Conservation (phyloP, 1,140 invertebrate genomes). For the Cydia pomonella region DNA sequence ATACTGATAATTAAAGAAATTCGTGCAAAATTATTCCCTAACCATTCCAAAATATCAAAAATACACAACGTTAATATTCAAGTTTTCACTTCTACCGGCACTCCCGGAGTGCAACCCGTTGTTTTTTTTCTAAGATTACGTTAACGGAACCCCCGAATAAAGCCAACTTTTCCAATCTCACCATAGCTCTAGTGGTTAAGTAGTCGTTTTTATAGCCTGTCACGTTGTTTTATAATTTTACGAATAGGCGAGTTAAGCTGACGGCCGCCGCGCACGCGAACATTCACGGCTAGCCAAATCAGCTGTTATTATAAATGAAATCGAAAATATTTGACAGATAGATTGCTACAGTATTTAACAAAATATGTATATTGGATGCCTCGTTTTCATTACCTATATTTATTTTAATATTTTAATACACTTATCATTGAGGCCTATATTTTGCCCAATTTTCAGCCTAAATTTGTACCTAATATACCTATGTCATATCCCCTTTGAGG, state of each 20-base stretch:
- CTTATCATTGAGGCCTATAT: no score
- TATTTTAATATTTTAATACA: no score
- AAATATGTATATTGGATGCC: not conserved
- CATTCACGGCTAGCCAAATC: not conserved
- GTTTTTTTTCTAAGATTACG: not conserved
- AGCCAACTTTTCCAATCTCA: not conserved
- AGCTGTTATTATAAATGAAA: not conserved
- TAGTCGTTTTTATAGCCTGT: slow-evolving; percentile 3
- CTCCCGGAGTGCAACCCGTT: no score
- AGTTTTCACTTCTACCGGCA: no score
- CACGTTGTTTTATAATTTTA: slow-evolving; percentile 22
- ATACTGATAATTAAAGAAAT: no score
- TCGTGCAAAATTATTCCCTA: no score
- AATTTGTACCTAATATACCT: no score
- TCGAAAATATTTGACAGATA: not conserved
- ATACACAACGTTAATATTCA: no score
- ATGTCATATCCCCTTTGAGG: no score
- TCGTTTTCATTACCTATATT: no score
- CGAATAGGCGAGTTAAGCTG: slow-evolving; percentile 8
- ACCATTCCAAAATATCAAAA: no score
- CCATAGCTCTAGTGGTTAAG: not conserved
- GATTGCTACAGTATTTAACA: not conserved
- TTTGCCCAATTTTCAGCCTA: no score
- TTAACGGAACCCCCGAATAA: slow-evolving; percentile 1
- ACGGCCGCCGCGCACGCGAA: slow-evolving; percentile 12